These are phyloP conservation scores for Buceros bicornis DNA, from an alignment of 2,797 vertebrate species.

Conservation along the genomic window DNA sequence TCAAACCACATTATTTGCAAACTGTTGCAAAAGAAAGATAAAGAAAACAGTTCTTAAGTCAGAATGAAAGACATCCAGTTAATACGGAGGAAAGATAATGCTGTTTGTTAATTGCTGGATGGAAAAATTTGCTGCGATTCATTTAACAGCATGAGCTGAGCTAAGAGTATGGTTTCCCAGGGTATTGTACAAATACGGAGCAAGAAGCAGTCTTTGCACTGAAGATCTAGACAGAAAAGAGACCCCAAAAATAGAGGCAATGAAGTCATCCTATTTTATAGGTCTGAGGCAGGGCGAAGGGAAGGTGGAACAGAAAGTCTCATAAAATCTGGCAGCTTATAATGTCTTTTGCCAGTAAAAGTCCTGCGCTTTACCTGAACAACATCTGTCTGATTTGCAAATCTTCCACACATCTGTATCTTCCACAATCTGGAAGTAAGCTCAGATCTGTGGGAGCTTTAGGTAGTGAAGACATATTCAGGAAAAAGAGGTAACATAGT, in stretches of 20 bases:
- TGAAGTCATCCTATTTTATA: neutral
- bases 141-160: neutral
- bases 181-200: neutral
- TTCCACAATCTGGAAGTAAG: neutral
- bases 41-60: neutral
- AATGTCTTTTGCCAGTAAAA: neutral
- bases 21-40: neutral
- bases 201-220: neutral
- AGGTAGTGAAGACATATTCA: neutral
- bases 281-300: neutral
- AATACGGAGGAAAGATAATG: neutral
- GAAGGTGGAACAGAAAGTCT: neutral
- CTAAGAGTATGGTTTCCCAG: neutral
- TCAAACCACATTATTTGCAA: neutral
- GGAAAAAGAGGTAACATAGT: neutral
- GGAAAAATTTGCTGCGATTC: neutral
- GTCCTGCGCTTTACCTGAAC: neutral
- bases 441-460: neutral
- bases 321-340: neutral
- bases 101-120: neutral
- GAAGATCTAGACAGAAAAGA: neutral
- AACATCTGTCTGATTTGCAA: neutral
- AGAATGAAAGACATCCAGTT: neutral
- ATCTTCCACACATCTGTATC: accelerated
- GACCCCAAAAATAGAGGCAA: neutral